Conservation (phyloP, 2,888 invertebrate species). For the Margaritifera margaritifera region DNA sequence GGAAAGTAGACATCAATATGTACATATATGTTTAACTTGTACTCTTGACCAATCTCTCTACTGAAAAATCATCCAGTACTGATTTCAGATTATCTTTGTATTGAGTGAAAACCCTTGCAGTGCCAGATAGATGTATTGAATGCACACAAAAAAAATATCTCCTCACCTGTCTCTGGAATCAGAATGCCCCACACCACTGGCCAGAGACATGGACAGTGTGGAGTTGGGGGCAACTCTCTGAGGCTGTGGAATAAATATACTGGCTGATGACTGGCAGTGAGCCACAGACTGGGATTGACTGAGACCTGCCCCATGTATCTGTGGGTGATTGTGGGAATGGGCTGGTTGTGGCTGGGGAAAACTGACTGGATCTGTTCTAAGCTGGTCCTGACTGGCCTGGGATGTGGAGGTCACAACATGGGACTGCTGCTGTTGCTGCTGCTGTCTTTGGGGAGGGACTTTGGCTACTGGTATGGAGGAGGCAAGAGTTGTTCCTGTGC, state of each 20-base stretch:
- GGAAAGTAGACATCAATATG: no score
- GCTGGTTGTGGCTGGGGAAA: slow-evolving; percentile 37
- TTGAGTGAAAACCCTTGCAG: no score
- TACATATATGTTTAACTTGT: no score
- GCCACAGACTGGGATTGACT: slow-evolving; percentile 26
- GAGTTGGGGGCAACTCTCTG: slow-evolving; percentile 32
- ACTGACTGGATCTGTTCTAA: slow-evolving; percentile 17
- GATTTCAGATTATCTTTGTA: no score
- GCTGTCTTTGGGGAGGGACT: slow-evolving; percentile 61
- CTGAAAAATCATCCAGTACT: no score
- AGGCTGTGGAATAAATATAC: slow-evolving; percentile 40
- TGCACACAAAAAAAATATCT: no score
- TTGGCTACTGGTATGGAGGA: slow-evolving; percentile 59
- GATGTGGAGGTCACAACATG: slow-evolving; percentile 14
- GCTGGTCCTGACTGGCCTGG: slow-evolving; percentile 17
- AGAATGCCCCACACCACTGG: slow-evolving; percentile 15
- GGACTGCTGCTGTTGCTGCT: slow-evolving; percentile 25
- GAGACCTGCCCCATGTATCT: slow-evolving; percentile 19
- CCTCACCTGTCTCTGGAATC: slow-evolving; percentile 34
- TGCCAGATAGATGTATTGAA: no score
- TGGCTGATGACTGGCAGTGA: slow-evolving; percentile 28
- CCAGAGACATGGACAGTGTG: slow-evolving; percentile 14
- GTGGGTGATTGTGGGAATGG: slow-evolving; percentile 25
- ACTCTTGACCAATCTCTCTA: no score
- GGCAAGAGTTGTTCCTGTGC: slow-evolving; percentile 37